Evolutionary conservation across 2,888 invertebrate species (phyloP), one percentile per base, ranked within the genome.

Genomic region (Eilema caniola): DNA sequence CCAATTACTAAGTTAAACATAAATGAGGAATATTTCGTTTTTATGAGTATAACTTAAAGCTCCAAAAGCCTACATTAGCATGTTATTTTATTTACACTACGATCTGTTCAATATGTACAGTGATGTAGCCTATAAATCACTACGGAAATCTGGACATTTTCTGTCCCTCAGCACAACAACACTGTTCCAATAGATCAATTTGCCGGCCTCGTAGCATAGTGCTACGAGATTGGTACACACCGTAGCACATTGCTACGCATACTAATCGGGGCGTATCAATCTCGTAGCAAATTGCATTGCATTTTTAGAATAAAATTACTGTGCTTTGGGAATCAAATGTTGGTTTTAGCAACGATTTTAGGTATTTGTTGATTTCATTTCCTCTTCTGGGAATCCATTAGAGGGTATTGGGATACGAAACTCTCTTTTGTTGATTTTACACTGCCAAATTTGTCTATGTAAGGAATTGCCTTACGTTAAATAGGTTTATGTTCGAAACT

Each of bases 161-260:
- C 8, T 53, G n/a, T n/a, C 53, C 20, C 8, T n/a, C 7, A n/a
- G 53, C 10, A 53, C 20, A 53, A n/a, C 53, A 53, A 53, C 20
- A 16, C 8, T 25, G 24, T 24, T 24, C 23, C 25, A 59, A 12
- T 24, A 59, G 25, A 14, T 59, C 57, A 59, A 59, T 24, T 41
- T 59, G 57, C 53, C n/a, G 53, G 53, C n/a, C 61, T 61, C 61
- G 61, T 61, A 61, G 61, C 61, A 11, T 4, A 7, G 20, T 61
- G 61, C 61, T 61, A 61, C 61, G n/a, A n/a, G 28, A 33, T 61
- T 61, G 31, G 20, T 28, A 11, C 2, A 20, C 16, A 33, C 10
- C 61, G 61, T 61, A 61, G 61, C 61, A 31, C 11, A 12, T 0
- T 31, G 61, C 61, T 61, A 61, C 61, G 31, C 28, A 20, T 28